phyloP scores from a whole-genome alignment of 2,888 invertebrate genomes.

The Chrysolina americana region DNA sequence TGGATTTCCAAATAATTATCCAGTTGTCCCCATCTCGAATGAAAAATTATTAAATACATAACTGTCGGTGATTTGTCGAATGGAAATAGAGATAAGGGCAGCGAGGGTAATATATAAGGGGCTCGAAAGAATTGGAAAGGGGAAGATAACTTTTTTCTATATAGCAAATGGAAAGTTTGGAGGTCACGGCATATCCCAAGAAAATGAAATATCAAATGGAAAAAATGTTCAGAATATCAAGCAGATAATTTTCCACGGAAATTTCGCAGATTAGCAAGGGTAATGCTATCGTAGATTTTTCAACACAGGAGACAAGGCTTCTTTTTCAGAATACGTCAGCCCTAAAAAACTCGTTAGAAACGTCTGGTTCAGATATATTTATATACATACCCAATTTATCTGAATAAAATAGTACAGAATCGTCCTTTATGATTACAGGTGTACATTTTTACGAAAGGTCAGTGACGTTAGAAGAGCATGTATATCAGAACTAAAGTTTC shows the following conservation, averaged over 20 bases:
- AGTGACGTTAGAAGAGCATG: no score
- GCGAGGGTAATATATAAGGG: slow-evolving; percentile 9
- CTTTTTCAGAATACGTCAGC: neutral
- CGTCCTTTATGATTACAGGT: no score
- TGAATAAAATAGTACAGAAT: no score
- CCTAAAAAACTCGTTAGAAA: neutral
- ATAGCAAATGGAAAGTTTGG: slow-evolving; percentile 1
- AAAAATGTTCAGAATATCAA: slow-evolving; percentile 14
- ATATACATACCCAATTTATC: neutral
- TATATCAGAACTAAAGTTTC: no score
- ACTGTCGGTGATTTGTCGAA: slow-evolving; percentile 17
- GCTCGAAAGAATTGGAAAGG: slow-evolving; percentile 11
- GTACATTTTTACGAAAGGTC: no score
- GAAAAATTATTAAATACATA: slow-evolving; percentile 17
- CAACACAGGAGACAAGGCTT: neutral
- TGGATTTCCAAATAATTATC: slow-evolving; percentile 8
- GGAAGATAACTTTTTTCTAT: slow-evolving; percentile 12
- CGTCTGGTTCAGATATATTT: neutral
- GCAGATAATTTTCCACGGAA: neutral
- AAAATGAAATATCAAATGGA: slow-evolving; percentile 19
- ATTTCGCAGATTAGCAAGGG: slow-evolving; percentile 5
- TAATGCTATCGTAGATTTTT: neutral
- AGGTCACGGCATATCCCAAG: neutral
- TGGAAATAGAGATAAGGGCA: neutral
- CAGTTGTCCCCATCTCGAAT: neutral